Base-by-base conservation (phyloP, 2,888 invertebrate species). In the Anthophora plumipes region DNA sequence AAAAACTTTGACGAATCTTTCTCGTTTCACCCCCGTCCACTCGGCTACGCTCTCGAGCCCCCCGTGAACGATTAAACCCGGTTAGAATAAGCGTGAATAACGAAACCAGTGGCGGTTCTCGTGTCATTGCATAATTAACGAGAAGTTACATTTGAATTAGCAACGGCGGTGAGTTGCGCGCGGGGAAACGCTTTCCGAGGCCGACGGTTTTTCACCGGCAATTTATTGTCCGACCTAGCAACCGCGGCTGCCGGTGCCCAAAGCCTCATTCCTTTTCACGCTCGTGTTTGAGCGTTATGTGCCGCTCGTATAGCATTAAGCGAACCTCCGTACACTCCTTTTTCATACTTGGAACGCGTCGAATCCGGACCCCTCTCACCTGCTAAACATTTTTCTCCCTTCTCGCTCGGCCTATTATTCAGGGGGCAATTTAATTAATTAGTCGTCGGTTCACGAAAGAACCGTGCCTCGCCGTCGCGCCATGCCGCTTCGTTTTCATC, bases 61-160 rank as follows among this genome's bases (percentile, higher is more conserved):
- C n/a, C 22, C 12, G n/a, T 22, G 37, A 52, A 74, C 61, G 57
- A 72, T 43, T 46, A 76, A 76, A 64, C 43, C 43, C n/a, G 14
- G 50, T 37, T 37, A 57, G n/a, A 64, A 46, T 20, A 55, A 12
- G 41, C 43, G 39, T 37, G 69, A 76, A 52, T 37, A 46, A 50
- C 37, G 59, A 12, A 39, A 43, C 9, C 5, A 20, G 43, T 20
- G 22, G 9, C 48, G 17, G n/a, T 48, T 67, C n/a, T 43, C 39
- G 46, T 61, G 46, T 69, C 69, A 48, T 55, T 67, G 54, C 14
- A 55, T 67, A 74, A 75, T 74, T 55, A 67, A 75, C 48, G 48
- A 41, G 54, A 48, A 55, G 66, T 50, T 61, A 41, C 54, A 50
- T 48, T 77, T 66, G 54, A 66, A 77, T 77, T 77, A 74, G 52